Conservation (phyloP, 2,888 invertebrate species). For the Drosophila planitibia region DNA sequence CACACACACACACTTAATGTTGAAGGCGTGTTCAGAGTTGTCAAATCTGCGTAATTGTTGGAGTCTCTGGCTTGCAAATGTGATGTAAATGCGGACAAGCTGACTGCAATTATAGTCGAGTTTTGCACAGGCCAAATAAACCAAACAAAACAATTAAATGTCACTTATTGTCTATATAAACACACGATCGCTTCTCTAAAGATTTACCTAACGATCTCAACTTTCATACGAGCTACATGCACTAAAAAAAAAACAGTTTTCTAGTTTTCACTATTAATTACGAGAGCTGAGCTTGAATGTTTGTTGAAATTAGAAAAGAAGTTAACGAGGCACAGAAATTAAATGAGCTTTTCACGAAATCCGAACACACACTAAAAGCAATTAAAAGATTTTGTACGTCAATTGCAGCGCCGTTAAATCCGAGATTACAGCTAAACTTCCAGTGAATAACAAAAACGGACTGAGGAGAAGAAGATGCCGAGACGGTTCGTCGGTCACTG, state of each 20-base stretch:
- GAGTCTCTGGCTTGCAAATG: neutral
- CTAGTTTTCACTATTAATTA: neutral
- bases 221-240: neutral
- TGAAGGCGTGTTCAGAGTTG: slow-evolving; percentile 50
- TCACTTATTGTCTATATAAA: slow-evolving; percentile 5
- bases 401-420: slow-evolving; percentile 9
- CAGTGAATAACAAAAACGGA: slow-evolving; percentile 24
- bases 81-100: slow-evolving; percentile 9
- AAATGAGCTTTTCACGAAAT: slow-evolving; percentile 25
- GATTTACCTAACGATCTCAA: slow-evolving; percentile 2
- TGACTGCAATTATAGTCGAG: slow-evolving; percentile 42
- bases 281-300: neutral
- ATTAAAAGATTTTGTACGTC: slow-evolving; percentile 10
- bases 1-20: slow-evolving; percentile 17
- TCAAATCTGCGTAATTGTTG: slow-evolving; percentile 43
- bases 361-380: neutral
- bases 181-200: neutral
- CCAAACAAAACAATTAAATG: slow-evolving; percentile 27
- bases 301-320: neutral
- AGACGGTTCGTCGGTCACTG: slow-evolving; percentile 16
- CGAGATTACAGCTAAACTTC: slow-evolving; percentile 15
- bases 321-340: slow-evolving; percentile 38
- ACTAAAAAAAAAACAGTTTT: neutral
- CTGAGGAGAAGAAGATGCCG: slow-evolving; percentile 8
- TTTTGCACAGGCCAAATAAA: slow-evolving; percentile 27